Evolutionary conservation across 2,888 invertebrate genomes (phyloP), one percentile per base, ranked within the genome.

Genomic region (Graphium colonna): DNA sequence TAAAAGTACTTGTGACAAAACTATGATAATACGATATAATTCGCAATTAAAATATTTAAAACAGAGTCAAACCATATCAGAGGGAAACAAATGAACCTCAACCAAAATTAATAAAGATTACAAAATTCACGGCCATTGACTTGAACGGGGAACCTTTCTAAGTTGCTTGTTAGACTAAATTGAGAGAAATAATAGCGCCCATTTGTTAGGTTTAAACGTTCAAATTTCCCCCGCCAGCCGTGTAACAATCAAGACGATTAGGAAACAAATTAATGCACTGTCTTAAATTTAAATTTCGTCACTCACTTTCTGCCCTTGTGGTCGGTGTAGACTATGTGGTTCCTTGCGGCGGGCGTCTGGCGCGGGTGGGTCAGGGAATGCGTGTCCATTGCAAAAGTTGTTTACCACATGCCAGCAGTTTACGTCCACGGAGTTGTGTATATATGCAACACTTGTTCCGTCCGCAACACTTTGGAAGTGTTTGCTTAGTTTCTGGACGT

Each of bases 91-190:
- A 77, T 79, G 77, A 82, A 85, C 74, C 85, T 82, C 77, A 73
- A 75, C 75, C 75, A 72, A 84, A 88, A 88, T 87, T 87, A 88
- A 88, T 88, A 84, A 82, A 88, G 86, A 88, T 89, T 85, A 87
- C 82, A 80, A 84, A 86, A 87, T 88, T 88, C 85, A 83, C 85
- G 84, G 84, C 79, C 88, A 87, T 86, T 87, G 86, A 84, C 81
- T 79, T 77, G 76, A 79, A 67, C 81, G 79, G 77, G 79, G 81
- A 86, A 84, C 84, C 87, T 85, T 86, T 80, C 71, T 78, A 79
- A 86, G 73, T 83, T 78, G 81, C 85, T 86, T 86, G 86, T 87
- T 83, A 79, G 79, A 82, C 82, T 81, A 85, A 89, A 88, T 88
- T 85, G 85, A 85, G 88, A 88, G 87, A 85, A 86, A 86, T 88